Evolutionary conservation across 2,113 vertebrate genomes (phyloP).

Genomic region (Hipposideros armiger): DNA sequence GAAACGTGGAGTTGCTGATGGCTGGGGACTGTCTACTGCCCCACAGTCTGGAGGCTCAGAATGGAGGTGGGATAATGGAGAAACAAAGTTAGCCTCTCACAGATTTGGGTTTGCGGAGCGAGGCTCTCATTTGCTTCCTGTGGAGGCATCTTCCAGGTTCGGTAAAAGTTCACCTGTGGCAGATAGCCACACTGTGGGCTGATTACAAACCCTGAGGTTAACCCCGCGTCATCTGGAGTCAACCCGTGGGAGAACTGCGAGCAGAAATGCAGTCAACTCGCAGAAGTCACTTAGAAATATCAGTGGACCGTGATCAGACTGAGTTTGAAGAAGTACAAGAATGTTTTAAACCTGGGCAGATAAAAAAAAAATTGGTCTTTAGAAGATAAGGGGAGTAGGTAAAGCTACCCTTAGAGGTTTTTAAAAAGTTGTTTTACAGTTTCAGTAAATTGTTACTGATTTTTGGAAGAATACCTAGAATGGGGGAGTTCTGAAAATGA

Average conservation of each 20-base stretch:
- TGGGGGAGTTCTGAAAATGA: neutral
- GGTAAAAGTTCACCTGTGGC: neutral
- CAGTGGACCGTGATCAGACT: neutral
- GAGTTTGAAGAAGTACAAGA: neutral
- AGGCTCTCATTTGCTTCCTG: neutral
- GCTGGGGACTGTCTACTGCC: neutral
- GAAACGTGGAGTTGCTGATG: neutral
- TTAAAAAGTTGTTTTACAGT: neutral
- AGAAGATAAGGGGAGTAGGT: neutral
- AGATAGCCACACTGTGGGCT: neutral
- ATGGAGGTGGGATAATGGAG: neutral
- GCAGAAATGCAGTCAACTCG: neutral
- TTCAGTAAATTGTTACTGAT: constrained; percentile 24
- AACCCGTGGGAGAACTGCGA: neutral
- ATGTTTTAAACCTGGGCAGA: neutral
- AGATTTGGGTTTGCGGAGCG: neutral
- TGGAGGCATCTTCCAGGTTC: neutral
- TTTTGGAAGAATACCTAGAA: constrained; percentile 23
- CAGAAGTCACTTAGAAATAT: constrained; percentile 19
- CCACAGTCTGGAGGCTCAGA: neutral
- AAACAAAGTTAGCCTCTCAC: neutral
- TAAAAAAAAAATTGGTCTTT: neutral
- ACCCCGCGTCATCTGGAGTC: neutral
- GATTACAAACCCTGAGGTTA: neutral
- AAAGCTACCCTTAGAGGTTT: neutral